Percentiles rank a stretch among this genome's conserved stretches.
Conservation (phyloP, 2,797 vertebrate genomes). For the Cyclopterus lumpus region DNA sequence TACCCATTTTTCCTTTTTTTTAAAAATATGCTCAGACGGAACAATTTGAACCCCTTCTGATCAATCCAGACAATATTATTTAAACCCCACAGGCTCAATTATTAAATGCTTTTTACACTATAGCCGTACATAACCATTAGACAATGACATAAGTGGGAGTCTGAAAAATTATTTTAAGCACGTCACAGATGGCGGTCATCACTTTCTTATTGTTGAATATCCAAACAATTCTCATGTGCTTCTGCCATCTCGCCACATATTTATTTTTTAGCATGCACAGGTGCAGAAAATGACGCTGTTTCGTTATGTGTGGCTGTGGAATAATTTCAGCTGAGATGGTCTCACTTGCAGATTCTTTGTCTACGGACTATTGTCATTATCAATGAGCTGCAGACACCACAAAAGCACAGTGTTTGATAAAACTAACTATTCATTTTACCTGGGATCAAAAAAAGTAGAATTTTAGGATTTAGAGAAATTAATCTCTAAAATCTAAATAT, state of each 20-base stretch:
- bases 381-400: not conserved
- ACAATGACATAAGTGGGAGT: not conserved
- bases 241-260: slow-evolving; percentile 16
- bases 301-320: slow-evolving; percentile 12
- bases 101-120: not conserved
- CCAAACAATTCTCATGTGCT: slow-evolving; percentile 3
- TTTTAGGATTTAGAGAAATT: not conserved
- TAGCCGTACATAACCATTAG: not conserved
- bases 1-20: not conserved
- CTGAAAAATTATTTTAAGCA: not conserved
- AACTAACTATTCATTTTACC: not conserved
- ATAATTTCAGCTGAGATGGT: not conserved
- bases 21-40: not conserved
- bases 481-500: not conserved
- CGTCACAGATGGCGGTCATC: not conserved
- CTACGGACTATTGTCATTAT: not conserved
- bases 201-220: not conserved
- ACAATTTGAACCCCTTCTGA: not conserved
- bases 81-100: not conserved
- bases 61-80: not conserved
- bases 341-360: not conserved
- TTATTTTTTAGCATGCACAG: slow-evolving; percentile 29
- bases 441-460: not conserved
- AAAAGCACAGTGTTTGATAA: not conserved
- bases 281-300: slow-evolving; percentile 4